Percentiles rank a stretch among this genome's conserved stretches.
These are phyloP conservation scores for Rutilus rutilus DNA, from an alignment of 2,113 vertebrate species.

Conservation along the genomic window DNA sequence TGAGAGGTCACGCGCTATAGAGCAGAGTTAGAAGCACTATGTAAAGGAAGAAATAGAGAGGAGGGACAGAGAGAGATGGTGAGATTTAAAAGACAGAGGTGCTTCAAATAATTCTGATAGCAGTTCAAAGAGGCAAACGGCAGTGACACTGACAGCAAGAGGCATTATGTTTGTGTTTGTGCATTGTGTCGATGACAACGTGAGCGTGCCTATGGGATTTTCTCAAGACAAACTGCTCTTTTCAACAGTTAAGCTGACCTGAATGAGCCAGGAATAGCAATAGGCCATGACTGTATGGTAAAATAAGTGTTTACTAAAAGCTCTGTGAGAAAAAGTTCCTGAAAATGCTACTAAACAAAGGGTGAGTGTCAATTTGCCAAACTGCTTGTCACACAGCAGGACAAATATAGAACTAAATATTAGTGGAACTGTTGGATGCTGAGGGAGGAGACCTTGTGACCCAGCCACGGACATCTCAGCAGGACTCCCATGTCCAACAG, in stretches of 20 bases:
- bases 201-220: slow-evolving; percentile 23
- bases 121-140: slow-evolving; percentile 58
- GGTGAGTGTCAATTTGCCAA: neutral
- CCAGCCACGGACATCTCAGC: slow-evolving; percentile 48
- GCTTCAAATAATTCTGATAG: slow-evolving; percentile 68
- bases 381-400: neutral
- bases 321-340: slow-evolving; percentile 20
- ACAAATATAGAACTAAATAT: slow-evolving; percentile 7
- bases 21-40: slow-evolving; percentile 60
- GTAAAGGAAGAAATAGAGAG: slow-evolving; percentile 85
- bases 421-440: neutral
- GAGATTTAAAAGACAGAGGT: slow-evolving; percentile 30
- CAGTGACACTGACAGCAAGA: slow-evolving; percentile 65
- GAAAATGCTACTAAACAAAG: slow-evolving; percentile 8
- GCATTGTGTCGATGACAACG: slow-evolving; percentile 4
- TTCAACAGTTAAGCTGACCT: slow-evolving; percentile 29
- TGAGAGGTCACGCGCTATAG: slow-evolving; percentile 80
- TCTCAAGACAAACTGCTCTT: slow-evolving; percentile 23
- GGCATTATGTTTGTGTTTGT: slow-evolving; percentile 38
- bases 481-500: slow-evolving; percentile 46
- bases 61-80: slow-evolving; percentile 53
- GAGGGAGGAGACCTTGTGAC: slow-evolving; percentile 28
- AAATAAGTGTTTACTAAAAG: slow-evolving; percentile 29
- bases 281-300: slow-evolving; percentile 23
- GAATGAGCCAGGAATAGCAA: slow-evolving; percentile 34